Evolutionary conservation across 2,888 invertebrate species (phyloP).

Genomic region (Taenaris catops): DNA sequence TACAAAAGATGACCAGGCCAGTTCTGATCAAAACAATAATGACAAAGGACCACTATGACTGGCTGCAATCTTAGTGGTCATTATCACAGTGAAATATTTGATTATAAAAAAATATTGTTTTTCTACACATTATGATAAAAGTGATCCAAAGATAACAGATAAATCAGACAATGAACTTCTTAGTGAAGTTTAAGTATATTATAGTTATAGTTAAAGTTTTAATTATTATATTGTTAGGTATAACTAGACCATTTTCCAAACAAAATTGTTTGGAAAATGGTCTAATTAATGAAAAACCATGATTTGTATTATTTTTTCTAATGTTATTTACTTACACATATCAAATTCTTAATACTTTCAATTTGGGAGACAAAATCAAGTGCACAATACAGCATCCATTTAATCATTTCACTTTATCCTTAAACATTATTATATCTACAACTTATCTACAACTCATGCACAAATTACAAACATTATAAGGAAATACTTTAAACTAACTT

Average conservation of each 20-base stretch:
- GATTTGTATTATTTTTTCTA: no score
- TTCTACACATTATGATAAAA: conserved; percentile 22
- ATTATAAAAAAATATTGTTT: conserved; percentile 44
- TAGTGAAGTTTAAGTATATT: conserved; percentile 16
- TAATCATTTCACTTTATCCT: conserved; percentile 52
- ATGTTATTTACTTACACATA: no score
- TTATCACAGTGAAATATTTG: conserved; percentile 51
- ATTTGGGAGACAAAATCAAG: conserved; percentile 15
- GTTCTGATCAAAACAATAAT: conserved; percentile 30
- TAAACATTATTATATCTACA: conserved; percentile 28
- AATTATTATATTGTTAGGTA: no score
- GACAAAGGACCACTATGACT: conserved; percentile 65
- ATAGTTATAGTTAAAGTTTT: no score
- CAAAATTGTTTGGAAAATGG: no score
- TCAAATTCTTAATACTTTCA: no score
- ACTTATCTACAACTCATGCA: conserved; percentile 37
- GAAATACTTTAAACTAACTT: conserved; percentile 40
- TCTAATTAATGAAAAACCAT: no score
- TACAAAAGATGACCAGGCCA: conserved; percentile 27
- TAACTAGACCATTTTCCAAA: no score
- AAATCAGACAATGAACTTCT: conserved; percentile 13
- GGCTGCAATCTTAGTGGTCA: conserved; percentile 39
- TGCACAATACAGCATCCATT: conserved; percentile 43
- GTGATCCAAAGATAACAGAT: conserved; percentile 18
- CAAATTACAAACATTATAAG: conserved; percentile 40